Base-by-base conservation (phyloP, 2,113 vertebrate species). In the Pycnonotus jocosus region DNA sequence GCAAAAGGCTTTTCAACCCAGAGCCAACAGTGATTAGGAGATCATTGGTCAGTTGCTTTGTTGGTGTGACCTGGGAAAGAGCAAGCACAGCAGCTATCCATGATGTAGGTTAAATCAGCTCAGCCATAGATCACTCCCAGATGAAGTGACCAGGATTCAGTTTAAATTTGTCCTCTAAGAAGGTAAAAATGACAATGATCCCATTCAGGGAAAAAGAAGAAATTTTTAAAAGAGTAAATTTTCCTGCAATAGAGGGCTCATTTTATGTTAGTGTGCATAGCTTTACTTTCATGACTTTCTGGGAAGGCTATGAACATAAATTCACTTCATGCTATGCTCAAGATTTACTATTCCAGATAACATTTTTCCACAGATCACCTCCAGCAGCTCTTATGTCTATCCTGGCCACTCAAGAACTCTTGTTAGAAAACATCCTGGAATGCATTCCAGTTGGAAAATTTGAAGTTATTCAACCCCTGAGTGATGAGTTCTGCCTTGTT, bases 381-480 rank as follows among this genome's bases (percentile, higher is more conserved):
- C 99, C 99, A 7, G 98, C 98, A 2, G 97, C 98, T 35, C 97
- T 99, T 86, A 99, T 99, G 99, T 97, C 98, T 87, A 60, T 99
- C 47, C 96, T 99, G 83, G 95, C 94, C 15, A 97, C 98, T 72
- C 98, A 98, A 70, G 99, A 99, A 94, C 98, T 99, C 73, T 96
- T 99, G 80, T 97, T 99, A 58, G 99, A 99, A 81, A 98, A 98
- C 57, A 97, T 99, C 84, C 92, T 99, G 95, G 98, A 98, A 4
- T 98, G 97, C 47, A 90, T 99, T 86, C 98, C 98, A 8, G 99
- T 99, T 57, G 99, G 99, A 77, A 99, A 99, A 97, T 99, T 98
- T 95, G 98, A 98, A 35, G 97, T 98, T 81, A 98, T 99, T 80
- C 98, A 98, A 50, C 99, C 99, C 23, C 96, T 98, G 85, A 99